These are phyloP conservation scores for Scolopax rusticola DNA, from an alignment of 2,797 vertebrate species.

Conservation along the genomic window DNA sequence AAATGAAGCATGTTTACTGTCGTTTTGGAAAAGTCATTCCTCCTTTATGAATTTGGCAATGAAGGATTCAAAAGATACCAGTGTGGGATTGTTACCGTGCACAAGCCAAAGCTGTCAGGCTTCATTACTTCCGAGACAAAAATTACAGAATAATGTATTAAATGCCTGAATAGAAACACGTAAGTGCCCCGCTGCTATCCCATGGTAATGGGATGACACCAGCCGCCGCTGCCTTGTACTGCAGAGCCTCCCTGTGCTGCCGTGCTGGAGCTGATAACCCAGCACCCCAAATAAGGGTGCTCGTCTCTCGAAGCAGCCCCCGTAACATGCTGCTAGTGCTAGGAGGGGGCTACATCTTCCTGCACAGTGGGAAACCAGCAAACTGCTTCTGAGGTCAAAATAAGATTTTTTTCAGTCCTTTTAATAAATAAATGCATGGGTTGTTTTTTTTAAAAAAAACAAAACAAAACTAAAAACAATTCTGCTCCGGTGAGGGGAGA, in stretches of 20 bases:
- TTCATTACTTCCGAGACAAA: slow-evolving; percentile 81
- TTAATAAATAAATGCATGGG: neutral
- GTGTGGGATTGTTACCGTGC: slow-evolving; percentile 70
- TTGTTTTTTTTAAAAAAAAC: neutral
- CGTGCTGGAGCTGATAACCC: neutral
- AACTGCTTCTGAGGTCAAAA: neutral
- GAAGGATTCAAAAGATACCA: slow-evolving; percentile 77
- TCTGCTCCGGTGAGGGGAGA: neutral
- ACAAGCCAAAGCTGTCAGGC: slow-evolving; percentile 77
- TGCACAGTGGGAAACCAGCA: neutral
- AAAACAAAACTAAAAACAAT: neutral
- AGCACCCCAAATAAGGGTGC: neutral
- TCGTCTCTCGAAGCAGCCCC: neutral
- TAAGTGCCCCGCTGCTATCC: neutral
- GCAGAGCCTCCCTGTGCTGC: neutral
- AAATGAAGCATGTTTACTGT: slow-evolving; percentile 76
- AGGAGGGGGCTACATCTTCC: neutral
- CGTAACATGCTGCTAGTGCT: neutral
- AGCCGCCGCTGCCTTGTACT: slow-evolving; percentile 25
- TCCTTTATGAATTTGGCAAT: slow-evolving; percentile 76
- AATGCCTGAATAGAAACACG: slow-evolving; percentile 44
- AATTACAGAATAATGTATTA: slow-evolving; percentile 73
- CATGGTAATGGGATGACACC: slow-evolving; percentile 63
- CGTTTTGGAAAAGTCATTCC: slow-evolving; percentile 69
- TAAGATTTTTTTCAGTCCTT: neutral